phyloP scores from a whole-genome alignment of 2,113 vertebrate species.

The Bubalus kerabau region DNA sequence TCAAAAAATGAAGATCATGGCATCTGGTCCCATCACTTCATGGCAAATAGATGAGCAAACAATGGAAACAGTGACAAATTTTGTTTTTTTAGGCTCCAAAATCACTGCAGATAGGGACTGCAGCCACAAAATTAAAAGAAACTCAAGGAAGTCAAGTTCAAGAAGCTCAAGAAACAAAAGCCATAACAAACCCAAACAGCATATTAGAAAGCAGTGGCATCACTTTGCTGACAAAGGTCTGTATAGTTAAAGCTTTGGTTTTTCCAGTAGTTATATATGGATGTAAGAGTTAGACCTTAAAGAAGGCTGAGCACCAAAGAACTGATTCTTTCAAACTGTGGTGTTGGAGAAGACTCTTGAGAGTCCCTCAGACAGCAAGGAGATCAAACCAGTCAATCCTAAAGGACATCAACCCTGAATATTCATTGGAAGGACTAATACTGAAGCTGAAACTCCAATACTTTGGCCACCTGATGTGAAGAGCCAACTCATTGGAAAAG shows the following conservation, averaged over 20 bases:
- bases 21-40: not conserved
- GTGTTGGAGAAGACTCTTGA: not conserved
- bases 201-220: not conserved
- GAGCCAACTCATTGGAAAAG: not conserved
- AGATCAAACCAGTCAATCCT: not conserved
- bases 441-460: not conserved
- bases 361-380: not conserved
- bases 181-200: not conserved
- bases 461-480: not conserved
- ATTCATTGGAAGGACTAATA: not conserved
- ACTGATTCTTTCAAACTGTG: not conserved
- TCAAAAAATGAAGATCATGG: not conserved
- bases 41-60: not conserved
- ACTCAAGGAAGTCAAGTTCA: too few species aligned
- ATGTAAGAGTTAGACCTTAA: not conserved
- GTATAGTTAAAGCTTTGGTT: not conserved
- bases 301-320: not conserved
- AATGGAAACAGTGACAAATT: not conserved
- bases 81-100: not conserved
- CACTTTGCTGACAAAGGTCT: not conserved
- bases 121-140: not conserved
- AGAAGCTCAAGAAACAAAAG: not conserved
- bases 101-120: not conserved
- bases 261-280: not conserved
- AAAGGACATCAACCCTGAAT: not conserved